Percentiles rank a stretch among this genome's conserved stretches.
Conservation (phyloP, 2,888 invertebrate genomes). For the Hybos culiciformis region DNA sequence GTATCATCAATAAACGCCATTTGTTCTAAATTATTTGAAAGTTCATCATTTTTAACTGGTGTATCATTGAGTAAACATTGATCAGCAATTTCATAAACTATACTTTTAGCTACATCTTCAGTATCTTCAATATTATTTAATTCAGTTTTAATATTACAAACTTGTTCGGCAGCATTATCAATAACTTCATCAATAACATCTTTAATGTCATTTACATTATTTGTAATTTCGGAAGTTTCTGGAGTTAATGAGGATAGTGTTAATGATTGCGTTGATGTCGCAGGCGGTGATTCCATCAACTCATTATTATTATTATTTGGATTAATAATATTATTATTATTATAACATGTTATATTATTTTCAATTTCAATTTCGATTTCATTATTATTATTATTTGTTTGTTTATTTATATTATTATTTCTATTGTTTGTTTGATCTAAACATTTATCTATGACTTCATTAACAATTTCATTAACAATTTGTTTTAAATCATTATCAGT, state of each 20-base stretch:
- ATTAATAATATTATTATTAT: neutral
- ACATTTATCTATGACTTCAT: slow-evolving; percentile 28
- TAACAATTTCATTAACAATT: slow-evolving; percentile 28
- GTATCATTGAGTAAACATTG: slow-evolving; percentile 9
- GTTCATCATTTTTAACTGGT: neutral
- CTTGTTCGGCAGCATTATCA: slow-evolving; percentile 38
- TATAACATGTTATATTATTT: slow-evolving; percentile 19
- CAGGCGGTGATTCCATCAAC: slow-evolving; percentile 16
- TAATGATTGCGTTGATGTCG: neutral
- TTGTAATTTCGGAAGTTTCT: neutral
- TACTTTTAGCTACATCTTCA: slow-evolving; percentile 14
- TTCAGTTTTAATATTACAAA: slow-evolving; percentile 37
- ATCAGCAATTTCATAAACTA: slow-evolving; percentile 16
- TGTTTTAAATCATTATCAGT: slow-evolving; percentile 15
- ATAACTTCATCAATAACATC: slow-evolving; percentile 40
- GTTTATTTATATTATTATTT: slow-evolving; percentile 4
- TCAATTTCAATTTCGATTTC: slow-evolving; percentile 20
- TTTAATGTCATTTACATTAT: slow-evolving; percentile 15
- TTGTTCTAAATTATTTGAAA: slow-evolving; percentile 1
- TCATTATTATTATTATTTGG: neutral
- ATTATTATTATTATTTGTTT: slow-evolving; percentile 3
- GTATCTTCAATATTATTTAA: slow-evolving; percentile 7
- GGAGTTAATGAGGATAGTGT: neutral
- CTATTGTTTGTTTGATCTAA: slow-evolving; percentile 14
- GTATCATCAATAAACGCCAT: slow-evolving; percentile 8